These are phyloP conservation scores for Engraulis encrasicolus DNA, from an alignment of 2,113 vertebrate species.

Conservation along the genomic window DNA sequence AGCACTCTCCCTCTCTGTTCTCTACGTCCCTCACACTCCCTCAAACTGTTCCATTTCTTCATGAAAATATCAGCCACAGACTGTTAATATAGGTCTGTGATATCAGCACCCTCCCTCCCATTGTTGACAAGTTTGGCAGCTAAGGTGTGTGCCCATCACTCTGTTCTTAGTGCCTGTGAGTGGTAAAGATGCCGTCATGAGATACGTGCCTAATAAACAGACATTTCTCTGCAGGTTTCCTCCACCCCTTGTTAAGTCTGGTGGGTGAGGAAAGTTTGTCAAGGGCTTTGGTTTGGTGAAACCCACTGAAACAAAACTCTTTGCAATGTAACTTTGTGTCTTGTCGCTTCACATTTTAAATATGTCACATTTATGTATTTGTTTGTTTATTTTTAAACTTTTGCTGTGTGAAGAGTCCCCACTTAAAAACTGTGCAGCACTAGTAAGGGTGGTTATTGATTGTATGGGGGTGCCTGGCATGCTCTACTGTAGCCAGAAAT, in stretches of 20 bases:
- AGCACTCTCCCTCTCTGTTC: slow-evolving; percentile 17
- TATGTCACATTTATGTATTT: not conserved
- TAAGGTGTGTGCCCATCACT: not conserved
- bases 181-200: not conserved
- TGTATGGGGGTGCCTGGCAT: slow-evolving; percentile 51
- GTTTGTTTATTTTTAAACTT: not conserved
- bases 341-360: not conserved
- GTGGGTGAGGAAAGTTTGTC: not conserved
- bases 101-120: not conserved
- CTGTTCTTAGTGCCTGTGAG: slow-evolving; percentile 4
- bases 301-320: not conserved
- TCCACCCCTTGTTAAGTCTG: not conserved
- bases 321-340: not conserved
- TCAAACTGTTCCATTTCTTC: no score
- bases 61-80: no score
- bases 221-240: not conserved
- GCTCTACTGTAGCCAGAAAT: not conserved
- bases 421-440: not conserved
- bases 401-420: not conserved
- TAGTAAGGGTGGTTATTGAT: slow-evolving; percentile 18
- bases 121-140: not conserved
- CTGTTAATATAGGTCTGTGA: no score
- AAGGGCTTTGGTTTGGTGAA: not conserved
- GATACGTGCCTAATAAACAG: not conserved
- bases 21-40: slow-evolving; percentile 43